Evolutionary conservation across 2,888 invertebrate species (phyloP).

Genomic region (Morpho helenor): DNA sequence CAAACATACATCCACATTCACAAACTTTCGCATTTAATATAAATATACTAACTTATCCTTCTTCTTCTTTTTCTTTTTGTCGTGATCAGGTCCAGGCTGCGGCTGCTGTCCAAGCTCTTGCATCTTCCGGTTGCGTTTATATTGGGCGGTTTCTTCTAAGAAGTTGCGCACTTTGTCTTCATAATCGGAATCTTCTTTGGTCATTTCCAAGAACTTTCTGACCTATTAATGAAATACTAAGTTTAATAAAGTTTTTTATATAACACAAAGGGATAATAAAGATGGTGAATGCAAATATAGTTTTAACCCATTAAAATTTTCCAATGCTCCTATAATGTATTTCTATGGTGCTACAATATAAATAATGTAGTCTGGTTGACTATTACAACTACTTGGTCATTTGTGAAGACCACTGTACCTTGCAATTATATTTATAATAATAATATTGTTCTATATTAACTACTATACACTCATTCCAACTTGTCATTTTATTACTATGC

Average conservation of each 20-base stretch:
- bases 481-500: no score
- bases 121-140: constrained; percentile 85
- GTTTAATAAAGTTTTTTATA: not conserved
- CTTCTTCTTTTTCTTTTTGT: constrained; percentile 75
- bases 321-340: no score
- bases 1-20: no score
- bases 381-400: no score
- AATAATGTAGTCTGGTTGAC: no score
- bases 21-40: not conserved
- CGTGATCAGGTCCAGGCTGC: constrained; percentile 65
- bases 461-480: no score
- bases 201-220: constrained; percentile 86
- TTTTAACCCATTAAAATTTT: no score
- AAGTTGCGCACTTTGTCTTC: constrained; percentile 93
- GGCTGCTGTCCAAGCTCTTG: constrained; percentile 82
- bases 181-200: constrained; percentile 91
- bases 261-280: not conserved
- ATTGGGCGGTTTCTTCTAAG: constrained; percentile 89
- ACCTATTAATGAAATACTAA: constrained; percentile 57
- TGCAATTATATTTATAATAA: no score
- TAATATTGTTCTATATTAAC: no score
- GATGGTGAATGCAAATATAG: no score
- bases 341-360: no score
- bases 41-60: constrained; percentile 68
- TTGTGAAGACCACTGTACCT: no score